Percentiles rank a stretch among this genome's conserved stretches.
Conservation (phyloP, 2,797 vertebrate species). For the Gephyroberyx darwinii region DNA sequence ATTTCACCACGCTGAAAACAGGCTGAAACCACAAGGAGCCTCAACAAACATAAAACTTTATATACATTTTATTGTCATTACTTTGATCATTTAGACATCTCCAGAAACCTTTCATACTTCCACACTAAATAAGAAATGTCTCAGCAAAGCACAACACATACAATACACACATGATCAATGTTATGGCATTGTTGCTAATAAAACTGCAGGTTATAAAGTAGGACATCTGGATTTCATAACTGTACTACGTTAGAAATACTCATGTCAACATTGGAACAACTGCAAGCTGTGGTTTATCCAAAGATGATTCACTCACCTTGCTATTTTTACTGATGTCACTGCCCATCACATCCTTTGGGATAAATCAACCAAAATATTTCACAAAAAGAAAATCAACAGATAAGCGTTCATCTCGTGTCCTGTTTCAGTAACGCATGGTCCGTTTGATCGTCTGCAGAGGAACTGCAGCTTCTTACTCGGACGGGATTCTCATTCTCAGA, state of each 20-base stretch:
- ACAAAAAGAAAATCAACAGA: neutral
- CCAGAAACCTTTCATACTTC: too few relatives aligned
- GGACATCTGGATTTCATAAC: too few relatives aligned
- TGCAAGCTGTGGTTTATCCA: neutral
- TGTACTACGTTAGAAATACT: too few relatives aligned
- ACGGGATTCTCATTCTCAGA: neutral
- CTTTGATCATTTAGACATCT: too few relatives aligned
- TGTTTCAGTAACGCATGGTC: neutral
- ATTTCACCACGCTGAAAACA: conserved; percentile 5
- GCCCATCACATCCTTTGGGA: conserved; percentile 64
- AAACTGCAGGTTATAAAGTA: too few relatives aligned
- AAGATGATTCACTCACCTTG: conserved; percentile 59
- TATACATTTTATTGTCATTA: too few relatives aligned
- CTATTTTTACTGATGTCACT: conserved; percentile 53
- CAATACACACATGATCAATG: too few relatives aligned
- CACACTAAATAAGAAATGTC: too few relatives aligned
- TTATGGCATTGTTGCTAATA: too few relatives aligned
- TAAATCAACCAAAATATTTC: neutral
- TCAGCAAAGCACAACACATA: too few relatives aligned
- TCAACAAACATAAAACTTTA: too few relatives aligned
- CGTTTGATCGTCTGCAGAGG: neutral
- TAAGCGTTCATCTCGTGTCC: neutral
- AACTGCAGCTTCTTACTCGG: neutral
- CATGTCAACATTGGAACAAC: neutral
- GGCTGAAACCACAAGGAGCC: too few relatives aligned